Conservation (phyloP, 2,888 invertebrate genomes). For the Tetragnatha montana region DNA sequence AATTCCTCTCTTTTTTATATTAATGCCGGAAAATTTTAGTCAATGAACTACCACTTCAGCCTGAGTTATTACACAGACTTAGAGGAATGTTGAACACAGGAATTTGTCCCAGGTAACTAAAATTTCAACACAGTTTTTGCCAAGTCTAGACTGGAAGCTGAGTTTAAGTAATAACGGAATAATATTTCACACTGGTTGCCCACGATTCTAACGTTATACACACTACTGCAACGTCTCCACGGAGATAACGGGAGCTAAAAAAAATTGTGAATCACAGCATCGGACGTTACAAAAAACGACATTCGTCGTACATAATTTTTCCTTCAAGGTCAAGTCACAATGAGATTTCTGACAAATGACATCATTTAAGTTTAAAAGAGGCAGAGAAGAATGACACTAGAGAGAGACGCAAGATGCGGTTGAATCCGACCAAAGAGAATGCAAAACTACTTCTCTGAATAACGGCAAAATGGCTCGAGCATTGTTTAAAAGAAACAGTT, state of each 20-base stretch:
- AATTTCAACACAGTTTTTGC: neutral
- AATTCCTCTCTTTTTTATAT: too few relatives aligned
- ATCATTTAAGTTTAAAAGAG: slow-evolving; percentile 7
- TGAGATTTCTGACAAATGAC: slow-evolving; percentile 12
- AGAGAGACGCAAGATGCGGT: neutral
- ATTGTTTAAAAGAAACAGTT: neutral
- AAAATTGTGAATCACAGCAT: slow-evolving; percentile 6
- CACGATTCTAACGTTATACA: neutral
- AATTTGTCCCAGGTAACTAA: too few relatives aligned
- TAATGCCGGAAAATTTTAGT: too few relatives aligned
- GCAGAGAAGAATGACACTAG: neutral
- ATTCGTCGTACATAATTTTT: slow-evolving; percentile 1
- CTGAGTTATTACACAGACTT: too few relatives aligned
- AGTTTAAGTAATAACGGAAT: neutral
- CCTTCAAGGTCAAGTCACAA: neutral
- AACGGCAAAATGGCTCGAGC: neutral
- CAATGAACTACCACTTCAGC: too few relatives aligned
- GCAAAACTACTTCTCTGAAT: neutral
- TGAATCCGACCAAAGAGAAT: neutral
- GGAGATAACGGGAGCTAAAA: neutral
- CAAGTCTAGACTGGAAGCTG: neutral
- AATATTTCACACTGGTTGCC: neutral
- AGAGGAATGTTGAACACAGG: too few relatives aligned
- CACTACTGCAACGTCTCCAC: neutral
- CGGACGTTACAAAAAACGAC: slow-evolving; percentile 14